Evolutionary conservation across 2,888 invertebrate species (phyloP).

Genomic region (Leucania comma): DNA sequence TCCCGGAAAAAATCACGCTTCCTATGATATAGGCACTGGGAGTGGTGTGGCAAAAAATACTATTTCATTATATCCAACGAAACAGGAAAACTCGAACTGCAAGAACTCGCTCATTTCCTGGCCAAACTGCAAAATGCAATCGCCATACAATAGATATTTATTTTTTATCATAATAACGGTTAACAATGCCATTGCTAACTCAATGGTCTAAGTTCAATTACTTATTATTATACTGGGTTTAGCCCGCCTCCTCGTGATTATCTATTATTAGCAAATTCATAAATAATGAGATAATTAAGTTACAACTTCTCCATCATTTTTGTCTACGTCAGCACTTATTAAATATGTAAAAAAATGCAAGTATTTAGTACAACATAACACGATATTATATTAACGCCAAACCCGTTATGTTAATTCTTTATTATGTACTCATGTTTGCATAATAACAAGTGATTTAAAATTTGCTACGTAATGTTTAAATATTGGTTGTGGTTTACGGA

Average conservation of each 20-base stretch:
- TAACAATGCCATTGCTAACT: slow-evolving; percentile 37
- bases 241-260: not conserved
- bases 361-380: not conserved
- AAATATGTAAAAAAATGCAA: slow-evolving; percentile 34
- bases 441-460: slow-evolving; percentile 6
- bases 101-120: slow-evolving; percentile 30
- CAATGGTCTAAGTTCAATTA: slow-evolving; percentile 39
- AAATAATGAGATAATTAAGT: not conserved
- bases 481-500: not conserved
- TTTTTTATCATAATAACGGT: slow-evolving; percentile 35
- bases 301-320: not conserved
- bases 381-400: slow-evolving; percentile 16
- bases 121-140: slow-evolving; percentile 20
- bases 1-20: no score
- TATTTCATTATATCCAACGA: not conserved
- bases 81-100: not conserved
- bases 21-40: no score
- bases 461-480: slow-evolving; percentile 19
- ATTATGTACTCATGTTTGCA: slow-evolving; percentile 14
- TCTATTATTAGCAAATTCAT: not conserved
- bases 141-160: not conserved
- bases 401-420: slow-evolving; percentile 37
- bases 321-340: slow-evolving; percentile 23
- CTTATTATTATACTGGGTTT: slow-evolving; percentile 13
- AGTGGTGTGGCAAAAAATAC: no score